Evolutionary conservation across 2,113 vertebrate species (phyloP).

Genomic region (Daboia siamensis): DNA sequence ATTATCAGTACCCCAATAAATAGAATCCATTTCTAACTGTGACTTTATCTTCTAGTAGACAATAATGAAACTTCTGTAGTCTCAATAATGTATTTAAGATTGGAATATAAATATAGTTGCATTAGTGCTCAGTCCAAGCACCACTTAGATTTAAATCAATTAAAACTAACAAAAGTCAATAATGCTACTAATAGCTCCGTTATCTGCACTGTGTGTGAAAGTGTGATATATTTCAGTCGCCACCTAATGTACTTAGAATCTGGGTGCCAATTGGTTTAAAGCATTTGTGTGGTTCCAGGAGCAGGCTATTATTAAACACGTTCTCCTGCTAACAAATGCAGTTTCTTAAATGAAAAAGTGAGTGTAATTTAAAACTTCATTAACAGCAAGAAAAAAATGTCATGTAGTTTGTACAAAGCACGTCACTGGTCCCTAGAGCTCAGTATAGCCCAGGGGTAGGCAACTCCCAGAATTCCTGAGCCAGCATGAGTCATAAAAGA

Average conservation of each 20-base stretch:
- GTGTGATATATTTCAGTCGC: conserved; percentile 7
- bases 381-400: not conserved
- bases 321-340: not conserved
- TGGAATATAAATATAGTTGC: conserved; percentile 1
- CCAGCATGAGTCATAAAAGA: no score
- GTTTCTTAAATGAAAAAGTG: not conserved
- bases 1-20: not conserved
- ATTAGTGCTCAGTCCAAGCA: not conserved
- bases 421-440: not conserved
- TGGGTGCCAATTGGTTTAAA: not conserved
- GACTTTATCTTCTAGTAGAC: not conserved
- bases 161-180: conserved; percentile 5
- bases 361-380: not conserved
- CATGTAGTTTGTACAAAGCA: not conserved
- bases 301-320: not conserved
- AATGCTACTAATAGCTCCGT: conserved; percentile 1
- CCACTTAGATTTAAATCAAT: conserved; percentile 14
- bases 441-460: not conserved
- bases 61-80: conserved; percentile 8
- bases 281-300: not conserved
- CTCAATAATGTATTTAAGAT: conserved; percentile 20
- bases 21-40: not conserved
- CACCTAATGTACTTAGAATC: not conserved
- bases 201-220: not conserved
- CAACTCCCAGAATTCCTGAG: no score